Evolutionary conservation across 2,797 vertebrate genomes (phyloP).

Genomic region (Trichosurus vulpecula): DNA sequence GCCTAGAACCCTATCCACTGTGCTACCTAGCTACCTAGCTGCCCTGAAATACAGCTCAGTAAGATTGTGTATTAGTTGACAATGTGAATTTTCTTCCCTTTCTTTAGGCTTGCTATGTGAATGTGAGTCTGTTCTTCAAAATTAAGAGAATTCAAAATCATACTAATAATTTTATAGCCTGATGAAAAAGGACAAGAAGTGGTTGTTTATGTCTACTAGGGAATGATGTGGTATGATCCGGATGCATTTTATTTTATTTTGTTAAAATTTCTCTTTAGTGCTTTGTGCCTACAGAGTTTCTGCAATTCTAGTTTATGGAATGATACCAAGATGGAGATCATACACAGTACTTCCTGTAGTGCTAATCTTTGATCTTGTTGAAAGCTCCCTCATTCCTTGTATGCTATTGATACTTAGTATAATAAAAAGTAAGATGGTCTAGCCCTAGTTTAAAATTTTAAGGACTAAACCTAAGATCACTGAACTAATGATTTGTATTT

Average conservation of each 20-base stretch:
- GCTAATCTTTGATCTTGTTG: neutral
- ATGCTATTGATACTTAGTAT: neutral
- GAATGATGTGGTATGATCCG: neutral
- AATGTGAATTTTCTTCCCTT: constrained; percentile 48
- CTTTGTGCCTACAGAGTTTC: neutral
- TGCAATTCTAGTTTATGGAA: neutral
- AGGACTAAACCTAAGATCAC: neutral
- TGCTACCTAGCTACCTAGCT: too few species aligned
- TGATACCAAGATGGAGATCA: neutral
- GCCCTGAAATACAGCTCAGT: too few species aligned
- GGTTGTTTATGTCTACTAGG: too few species aligned
- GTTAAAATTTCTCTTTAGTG: neutral
- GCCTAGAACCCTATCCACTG: too few species aligned
- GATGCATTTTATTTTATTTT: neutral
- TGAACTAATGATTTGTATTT: neutral
- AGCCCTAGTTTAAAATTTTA: neutral
- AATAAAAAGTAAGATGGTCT: neutral
- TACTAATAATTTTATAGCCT: constrained; percentile 35
- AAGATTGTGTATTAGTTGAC: too few species aligned
- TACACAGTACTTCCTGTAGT: neutral
- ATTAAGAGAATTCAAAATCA: constrained; percentile 52
- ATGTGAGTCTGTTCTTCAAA: constrained; percentile 51
- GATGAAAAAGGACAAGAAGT: too few species aligned
- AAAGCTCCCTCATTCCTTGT: neutral
- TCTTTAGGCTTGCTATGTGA: constrained; percentile 46